Evolutionary conservation across 1,140 invertebrate genomes (phyloP), one percentile per base, ranked within the genome.

Genomic region (Bilobella aurantiaca): DNA sequence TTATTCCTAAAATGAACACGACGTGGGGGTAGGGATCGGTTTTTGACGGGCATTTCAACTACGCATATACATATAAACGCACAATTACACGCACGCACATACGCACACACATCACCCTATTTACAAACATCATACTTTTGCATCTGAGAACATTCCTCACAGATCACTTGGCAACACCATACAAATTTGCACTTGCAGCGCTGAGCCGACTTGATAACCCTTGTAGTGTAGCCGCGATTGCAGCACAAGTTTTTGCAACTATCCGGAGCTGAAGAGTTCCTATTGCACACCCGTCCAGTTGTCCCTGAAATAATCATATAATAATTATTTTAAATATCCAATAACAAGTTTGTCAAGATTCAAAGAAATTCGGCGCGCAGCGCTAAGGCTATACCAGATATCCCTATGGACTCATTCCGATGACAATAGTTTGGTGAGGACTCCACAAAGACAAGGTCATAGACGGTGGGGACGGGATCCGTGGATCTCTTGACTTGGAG

Each of bases 111-210:
- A n/a, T n/a, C n/a, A n/a, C n/a, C n/a, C n/a, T n/a, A n/a, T n/a
- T n/a, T n/a, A n/a, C n/a, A n/a, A n/a, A n/a, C n/a, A n/a, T n/a
- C n/a, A n/a, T n/a, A n/a, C n/a, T n/a, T n/a, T n/a, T n/a, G n/a
- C n/a, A n/a, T n/a, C n/a, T n/a, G n/a, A n/a, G n/a, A n/a, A n/a
- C 70, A 72, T 58, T 72, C 65, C 75, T 93, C 87, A 77, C 93
- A 97, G 74, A 91, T 85, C 21, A 97, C 93, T 66, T 88, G 85
- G 77, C 93, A 97, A 79, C 93, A 97, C 91, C 93, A 97, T 73
- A 93, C 87, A 76, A 97, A 97, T 77, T 93, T 93, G 81, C 93
- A 97, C 63, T 92, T 83, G 77, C 93, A 96, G 28, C 91, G 81
- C 75, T 96, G 90, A 56, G 82, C 84, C 0, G 81, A 67, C 1